Conservation (phyloP, 2,797 vertebrate species). For the Clangula hyemalis region DNA sequence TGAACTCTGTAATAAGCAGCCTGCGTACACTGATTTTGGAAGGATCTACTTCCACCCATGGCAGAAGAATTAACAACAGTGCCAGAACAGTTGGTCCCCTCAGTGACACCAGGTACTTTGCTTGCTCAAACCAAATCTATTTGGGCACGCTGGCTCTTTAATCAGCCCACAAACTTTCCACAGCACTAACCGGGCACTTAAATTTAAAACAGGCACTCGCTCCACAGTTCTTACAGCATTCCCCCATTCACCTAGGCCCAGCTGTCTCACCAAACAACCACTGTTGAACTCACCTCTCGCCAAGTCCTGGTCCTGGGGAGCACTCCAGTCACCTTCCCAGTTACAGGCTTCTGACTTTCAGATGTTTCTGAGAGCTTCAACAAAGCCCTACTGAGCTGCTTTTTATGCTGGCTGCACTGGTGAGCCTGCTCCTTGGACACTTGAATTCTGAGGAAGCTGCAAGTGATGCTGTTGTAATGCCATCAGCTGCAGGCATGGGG, state of each 20-base stretch:
- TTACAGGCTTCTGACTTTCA: neutral
- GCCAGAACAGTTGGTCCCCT: accelerated
- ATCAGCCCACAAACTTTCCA: neutral
- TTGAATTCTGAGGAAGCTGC: too few species aligned
- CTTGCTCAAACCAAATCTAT: neutral
- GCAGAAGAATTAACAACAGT: neutral
- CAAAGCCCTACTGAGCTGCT: accelerated
- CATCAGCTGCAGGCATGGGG: accelerated
- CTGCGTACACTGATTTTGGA: accelerated
- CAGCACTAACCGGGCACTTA: neutral
- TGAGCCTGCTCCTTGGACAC: neutral
- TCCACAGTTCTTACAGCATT: too few species aligned
- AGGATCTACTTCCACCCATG: accelerated
- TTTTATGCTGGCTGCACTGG: too few species aligned
- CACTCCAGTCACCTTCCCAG: accelerated
- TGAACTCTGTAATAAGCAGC: too few species aligned
- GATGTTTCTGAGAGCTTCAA: accelerated
- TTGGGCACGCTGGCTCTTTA: accelerated
- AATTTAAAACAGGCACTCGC: accelerated
- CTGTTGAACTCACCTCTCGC: neutral
- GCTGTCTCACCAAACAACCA: accelerated
- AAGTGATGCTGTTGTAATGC: accelerated
- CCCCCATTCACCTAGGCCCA: accelerated
- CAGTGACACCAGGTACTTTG: neutral
- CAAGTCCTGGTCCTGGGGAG: accelerated